Conservation (phyloP, 2,888 invertebrate genomes). For the Rugalucina vietnamica region DNA sequence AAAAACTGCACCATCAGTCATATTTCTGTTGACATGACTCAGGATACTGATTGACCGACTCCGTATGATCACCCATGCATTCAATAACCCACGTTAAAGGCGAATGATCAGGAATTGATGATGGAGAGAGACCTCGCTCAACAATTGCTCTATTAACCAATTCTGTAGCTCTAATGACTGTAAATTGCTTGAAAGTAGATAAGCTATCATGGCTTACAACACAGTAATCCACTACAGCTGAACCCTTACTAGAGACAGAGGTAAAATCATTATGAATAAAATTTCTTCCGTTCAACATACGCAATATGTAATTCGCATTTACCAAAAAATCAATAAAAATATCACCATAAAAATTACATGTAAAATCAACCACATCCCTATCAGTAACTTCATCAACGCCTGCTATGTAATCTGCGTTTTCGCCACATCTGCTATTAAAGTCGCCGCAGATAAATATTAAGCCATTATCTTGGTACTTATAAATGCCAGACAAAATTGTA, state of each 20-base stretch:
- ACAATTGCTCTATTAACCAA: not conserved
- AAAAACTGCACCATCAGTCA: too few species aligned
- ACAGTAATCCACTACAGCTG: constrained; percentile 30
- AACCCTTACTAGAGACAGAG: constrained; percentile 32
- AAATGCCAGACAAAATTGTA: not conserved
- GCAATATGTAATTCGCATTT: constrained; percentile 16
- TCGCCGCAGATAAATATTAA: constrained; percentile 11
- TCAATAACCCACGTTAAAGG: constrained; percentile 4
- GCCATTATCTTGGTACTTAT: not conserved
- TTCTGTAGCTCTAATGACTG: constrained; percentile 3
- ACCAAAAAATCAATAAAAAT: constrained; percentile 33
- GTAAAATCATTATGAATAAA: constrained; percentile 25
- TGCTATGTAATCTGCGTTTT: constrained; percentile 16
- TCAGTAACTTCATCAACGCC: constrained; percentile 15
- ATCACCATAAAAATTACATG: constrained; percentile 3
- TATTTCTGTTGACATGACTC: too few species aligned
- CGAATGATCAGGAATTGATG: constrained; percentile 20
- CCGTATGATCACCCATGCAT: too few species aligned
- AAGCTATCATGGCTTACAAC: constrained; percentile 11
- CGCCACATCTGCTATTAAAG: constrained; percentile 23
- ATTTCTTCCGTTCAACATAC: constrained; percentile 27
- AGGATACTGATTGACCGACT: too few species aligned
- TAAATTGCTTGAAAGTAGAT: constrained; percentile 8
- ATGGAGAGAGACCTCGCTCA: not conserved
- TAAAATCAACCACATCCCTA: constrained; percentile 22